phyloP scores from a whole-genome alignment of 2,797 vertebrate genomes.

The Cossypha caffra region DNA sequence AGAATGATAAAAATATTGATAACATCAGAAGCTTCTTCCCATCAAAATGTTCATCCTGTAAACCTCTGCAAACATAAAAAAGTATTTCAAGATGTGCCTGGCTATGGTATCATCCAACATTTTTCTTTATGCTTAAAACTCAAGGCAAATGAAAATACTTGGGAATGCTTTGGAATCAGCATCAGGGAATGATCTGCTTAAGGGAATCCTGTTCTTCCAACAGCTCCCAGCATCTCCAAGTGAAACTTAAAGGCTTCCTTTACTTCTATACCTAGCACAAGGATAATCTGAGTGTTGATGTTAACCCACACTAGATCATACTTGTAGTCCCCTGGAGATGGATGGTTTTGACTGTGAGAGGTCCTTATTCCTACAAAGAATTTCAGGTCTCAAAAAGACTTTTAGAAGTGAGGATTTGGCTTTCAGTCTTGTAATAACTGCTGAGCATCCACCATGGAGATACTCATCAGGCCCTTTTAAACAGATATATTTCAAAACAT shows the following conservation, averaged over 20 bases:
- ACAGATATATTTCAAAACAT: not conserved
- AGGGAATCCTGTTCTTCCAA: not conserved
- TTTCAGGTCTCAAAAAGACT: not conserved
- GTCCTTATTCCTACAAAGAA: not conserved
- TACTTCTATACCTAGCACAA: not conserved
- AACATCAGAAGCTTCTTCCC: not conserved
- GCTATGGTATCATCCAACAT: not conserved
- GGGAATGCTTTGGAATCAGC: not conserved
- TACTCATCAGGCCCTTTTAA: not conserved
- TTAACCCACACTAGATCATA: not conserved
- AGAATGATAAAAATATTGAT: not conserved
- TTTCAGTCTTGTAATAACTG: not conserved
- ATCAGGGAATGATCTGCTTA: not conserved
- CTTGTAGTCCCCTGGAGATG: not conserved
- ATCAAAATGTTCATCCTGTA: not conserved
- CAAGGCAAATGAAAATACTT: not conserved
- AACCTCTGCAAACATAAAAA: not conserved
- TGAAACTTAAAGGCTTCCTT: not conserved
- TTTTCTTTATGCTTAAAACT: not conserved
- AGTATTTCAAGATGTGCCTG: not conserved
- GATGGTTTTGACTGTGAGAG: not conserved
- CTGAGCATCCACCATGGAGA: not conserved
- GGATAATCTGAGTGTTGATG: not conserved
- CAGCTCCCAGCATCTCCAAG: not conserved
- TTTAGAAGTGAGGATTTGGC: not conserved